These are phyloP conservation scores for Rhagophthalmus giganteus DNA, from an alignment of 2,888 invertebrate genomes.

Conservation along the genomic window DNA sequence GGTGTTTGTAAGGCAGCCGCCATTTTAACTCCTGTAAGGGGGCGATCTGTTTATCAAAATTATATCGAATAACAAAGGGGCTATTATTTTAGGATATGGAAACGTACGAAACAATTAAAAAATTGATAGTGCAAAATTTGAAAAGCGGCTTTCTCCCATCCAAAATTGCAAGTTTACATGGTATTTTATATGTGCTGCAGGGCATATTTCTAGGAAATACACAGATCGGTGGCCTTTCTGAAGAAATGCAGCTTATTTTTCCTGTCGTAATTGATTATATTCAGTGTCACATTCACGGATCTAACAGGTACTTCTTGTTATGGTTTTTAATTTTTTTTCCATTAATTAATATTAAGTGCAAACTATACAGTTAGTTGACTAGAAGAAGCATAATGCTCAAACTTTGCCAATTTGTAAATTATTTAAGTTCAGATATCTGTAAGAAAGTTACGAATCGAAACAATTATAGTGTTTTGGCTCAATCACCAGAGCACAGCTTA, in stretches of 20 bases:
- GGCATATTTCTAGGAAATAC: conserved; percentile 57
- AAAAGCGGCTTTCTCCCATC: conserved; percentile 66
- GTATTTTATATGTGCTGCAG: conserved; percentile 69
- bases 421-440: too few species aligned
- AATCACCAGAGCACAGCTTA: conserved; percentile 66
- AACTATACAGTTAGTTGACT: too few species aligned
- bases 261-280: conserved; percentile 60
- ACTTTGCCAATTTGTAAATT: too few species aligned
- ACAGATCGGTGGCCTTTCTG: conserved; percentile 54
- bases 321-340: too few species aligned
- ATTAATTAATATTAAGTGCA: too few species aligned
- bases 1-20: conserved; percentile 71
- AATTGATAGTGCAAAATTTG: conserved; percentile 62
- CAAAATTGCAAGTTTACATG: conserved; percentile 66
- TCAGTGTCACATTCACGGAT: conserved; percentile 57
- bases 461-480: conserved; percentile 46
- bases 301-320: too few species aligned
- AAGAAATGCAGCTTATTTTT: conserved; percentile 58
- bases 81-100: conserved; percentile 58
- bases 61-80: neutral
- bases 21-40: conserved; percentile 63
- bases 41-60: conserved; percentile 23
- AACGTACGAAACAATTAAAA: conserved; percentile 63
- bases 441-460: neutral
- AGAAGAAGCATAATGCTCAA: too few species aligned